A percentile compares a stretch with the other conserved stretches of the same genome.
phyloP scores from a whole-genome alignment of 2,888 invertebrate species.

The Bibio marci region DNA sequence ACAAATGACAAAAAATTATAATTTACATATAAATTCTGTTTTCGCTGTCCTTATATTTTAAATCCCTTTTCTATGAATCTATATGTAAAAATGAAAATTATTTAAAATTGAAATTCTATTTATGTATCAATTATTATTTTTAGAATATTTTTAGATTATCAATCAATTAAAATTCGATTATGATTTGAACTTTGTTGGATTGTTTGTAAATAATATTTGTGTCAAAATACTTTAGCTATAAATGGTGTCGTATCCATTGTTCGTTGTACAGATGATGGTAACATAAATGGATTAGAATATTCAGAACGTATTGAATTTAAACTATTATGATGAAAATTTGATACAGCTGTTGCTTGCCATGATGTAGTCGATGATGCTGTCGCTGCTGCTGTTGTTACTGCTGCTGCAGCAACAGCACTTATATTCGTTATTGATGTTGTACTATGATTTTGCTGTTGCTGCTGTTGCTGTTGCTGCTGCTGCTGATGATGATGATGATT shows the following conservation, averaged over 20 bases:
- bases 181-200: too few species aligned
- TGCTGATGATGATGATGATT: neutral
- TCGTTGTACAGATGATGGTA: conserved; percentile 9
- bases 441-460: neutral
- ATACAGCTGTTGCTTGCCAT: conserved; percentile 8
- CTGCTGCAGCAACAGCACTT: conserved; percentile 12
- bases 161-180: too few species aligned
- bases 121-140: too few species aligned
- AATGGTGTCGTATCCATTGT: conserved; percentile 18
- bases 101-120: too few species aligned
- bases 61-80: too few species aligned
- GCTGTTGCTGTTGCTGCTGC: neutral
- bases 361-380: conserved; percentile 1
- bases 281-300: conserved; percentile 23
- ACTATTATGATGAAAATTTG: conserved; percentile 11
- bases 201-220: too few species aligned
- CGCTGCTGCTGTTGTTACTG: neutral
- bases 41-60: too few species aligned
- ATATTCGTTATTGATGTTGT: too few species aligned
- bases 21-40: too few species aligned
- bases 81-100: too few species aligned
- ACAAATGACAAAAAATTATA: too few species aligned
- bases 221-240: conserved; percentile 32
- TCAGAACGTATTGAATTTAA: conserved; percentile 10
- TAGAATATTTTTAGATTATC: too few species aligned